Evolutionary conservation across 2,113 vertebrate genomes (phyloP).

Genomic region (Callorhinus ursinus): DNA sequence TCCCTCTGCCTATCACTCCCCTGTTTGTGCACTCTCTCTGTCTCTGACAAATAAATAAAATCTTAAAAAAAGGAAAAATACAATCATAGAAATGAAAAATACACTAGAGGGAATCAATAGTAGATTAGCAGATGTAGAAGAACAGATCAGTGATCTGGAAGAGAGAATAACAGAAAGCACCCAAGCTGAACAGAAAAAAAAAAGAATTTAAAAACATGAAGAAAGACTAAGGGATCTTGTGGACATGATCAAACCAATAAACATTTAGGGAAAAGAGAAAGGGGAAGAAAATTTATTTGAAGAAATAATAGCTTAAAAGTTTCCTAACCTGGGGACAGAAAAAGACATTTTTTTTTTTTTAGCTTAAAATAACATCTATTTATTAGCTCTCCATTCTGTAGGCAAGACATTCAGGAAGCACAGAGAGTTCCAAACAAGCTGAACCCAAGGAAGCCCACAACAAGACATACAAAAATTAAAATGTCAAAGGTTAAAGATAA

Average conservation of each 20-base stretch:
- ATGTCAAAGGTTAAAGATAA: background rate
- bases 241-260: background rate
- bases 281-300: background rate
- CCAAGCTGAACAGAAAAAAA: background rate
- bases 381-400: too few relatives aligned
- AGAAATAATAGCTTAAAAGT: background rate
- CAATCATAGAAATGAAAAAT: background rate
- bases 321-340: background rate
- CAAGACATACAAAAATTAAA: background rate
- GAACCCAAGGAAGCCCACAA: background rate
- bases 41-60: too few relatives aligned
- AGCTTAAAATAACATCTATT: too few relatives aligned
- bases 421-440: background rate
- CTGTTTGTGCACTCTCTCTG: too few relatives aligned
- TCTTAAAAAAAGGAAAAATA: too few relatives aligned
- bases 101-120: background rate
- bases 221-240: background rate
- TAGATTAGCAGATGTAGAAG: background rate
- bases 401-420: background rate
- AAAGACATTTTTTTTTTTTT: background rate
- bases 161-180: background rate
- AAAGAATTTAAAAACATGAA: background rate
- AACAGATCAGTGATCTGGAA: background rate
- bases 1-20: too few relatives aligned
- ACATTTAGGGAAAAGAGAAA: background rate